phyloP scores from a whole-genome alignment of 1,140 invertebrate species.

The Kradibia gibbosae region DNA sequence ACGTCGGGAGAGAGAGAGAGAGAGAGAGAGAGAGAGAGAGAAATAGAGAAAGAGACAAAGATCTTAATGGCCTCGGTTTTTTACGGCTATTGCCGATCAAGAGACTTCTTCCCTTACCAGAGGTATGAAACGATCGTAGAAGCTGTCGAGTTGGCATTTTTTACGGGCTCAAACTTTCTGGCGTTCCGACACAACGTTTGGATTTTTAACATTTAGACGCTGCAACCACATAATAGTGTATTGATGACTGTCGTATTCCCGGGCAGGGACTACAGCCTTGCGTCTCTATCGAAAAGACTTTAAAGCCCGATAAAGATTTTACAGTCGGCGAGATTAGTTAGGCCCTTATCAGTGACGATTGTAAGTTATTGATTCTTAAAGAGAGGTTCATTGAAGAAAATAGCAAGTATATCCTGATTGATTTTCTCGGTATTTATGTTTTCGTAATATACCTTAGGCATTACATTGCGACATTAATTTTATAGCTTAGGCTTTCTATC shows the following conservation, averaged over 20 bases:
- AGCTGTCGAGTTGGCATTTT: constrained; percentile 52
- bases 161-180: constrained; percentile 54
- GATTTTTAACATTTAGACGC: constrained; percentile 11
- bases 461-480: too few species aligned
- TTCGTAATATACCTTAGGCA: background rate
- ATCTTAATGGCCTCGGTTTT: constrained; percentile 64
- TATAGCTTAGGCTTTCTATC: too few species aligned
- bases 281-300: constrained; percentile 38
- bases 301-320: constrained; percentile 34
- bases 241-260: constrained; percentile 31
- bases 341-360: constrained; percentile 40
- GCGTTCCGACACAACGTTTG: background rate
- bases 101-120: constrained; percentile 37
- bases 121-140: constrained; percentile 47
- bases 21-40: background rate
- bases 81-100: constrained; percentile 61
- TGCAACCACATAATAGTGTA: constrained; percentile 34
- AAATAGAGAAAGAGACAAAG: constrained; percentile 55
- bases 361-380: constrained; percentile 55
- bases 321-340: constrained; percentile 37
- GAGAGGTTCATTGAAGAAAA: background rate
- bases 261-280: background rate
- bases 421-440: constrained; percentile 13
- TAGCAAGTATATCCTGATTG: constrained; percentile 13
- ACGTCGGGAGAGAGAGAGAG: constrained; percentile 9